phyloP scores from a whole-genome alignment of 2,888 invertebrate genomes.

The Ophion ellenae region DNA sequence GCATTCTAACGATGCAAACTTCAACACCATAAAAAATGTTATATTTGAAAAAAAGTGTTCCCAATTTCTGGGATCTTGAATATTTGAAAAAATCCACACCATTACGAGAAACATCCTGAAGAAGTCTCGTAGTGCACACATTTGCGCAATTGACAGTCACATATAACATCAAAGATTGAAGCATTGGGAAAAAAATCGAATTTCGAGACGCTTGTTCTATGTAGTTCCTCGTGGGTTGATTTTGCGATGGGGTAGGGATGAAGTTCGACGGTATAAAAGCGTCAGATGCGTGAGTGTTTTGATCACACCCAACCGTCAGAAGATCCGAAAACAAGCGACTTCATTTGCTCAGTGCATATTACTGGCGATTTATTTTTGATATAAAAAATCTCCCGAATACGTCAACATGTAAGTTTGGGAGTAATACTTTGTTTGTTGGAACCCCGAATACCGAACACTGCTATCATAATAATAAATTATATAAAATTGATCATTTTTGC shows the following conservation, averaged over 20 bases:
- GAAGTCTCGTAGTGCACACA: conserved; percentile 7
- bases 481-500: no score
- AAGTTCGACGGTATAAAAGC: conserved; percentile 60
- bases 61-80: background rate
- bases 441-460: background rate
- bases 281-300: conserved; percentile 11
- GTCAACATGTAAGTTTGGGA: conserved; percentile 58
- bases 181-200: conserved; percentile 8
- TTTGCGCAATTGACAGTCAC: conserved; percentile 1
- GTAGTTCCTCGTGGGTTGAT: conserved; percentile 5
- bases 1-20: no score
- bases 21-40: no score
- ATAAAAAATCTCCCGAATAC: conserved; percentile 17
- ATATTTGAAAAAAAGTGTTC: background rate
- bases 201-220: background rate
- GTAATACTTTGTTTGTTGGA: background rate
- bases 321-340: conserved; percentile 27
- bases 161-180: background rate
- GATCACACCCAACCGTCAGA: conserved; percentile 53
- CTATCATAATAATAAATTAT: background rate
- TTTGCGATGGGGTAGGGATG: conserved; percentile 10
- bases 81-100: background rate
- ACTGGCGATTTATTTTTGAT: background rate
- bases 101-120: background rate
- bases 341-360: conserved; percentile 15